These are phyloP conservation scores for Tyrannus savana DNA, from an alignment of 2,113 vertebrate species.

Conservation along the genomic window DNA sequence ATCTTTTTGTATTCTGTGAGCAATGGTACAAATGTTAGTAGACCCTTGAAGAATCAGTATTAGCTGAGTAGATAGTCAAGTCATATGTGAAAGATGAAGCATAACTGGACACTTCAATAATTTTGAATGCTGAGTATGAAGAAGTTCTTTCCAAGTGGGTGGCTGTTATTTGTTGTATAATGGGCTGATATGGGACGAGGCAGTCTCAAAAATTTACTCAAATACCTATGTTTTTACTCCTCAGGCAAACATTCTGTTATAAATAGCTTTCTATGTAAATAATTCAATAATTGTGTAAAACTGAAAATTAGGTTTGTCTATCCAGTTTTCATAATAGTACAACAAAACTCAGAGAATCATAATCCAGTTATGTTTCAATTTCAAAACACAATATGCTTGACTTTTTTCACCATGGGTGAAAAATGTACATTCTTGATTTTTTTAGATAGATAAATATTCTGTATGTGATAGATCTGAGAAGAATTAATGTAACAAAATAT, in stretches of 20 bases:
- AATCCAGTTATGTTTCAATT: slow-evolving; percentile 2
- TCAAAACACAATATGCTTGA: neutral
- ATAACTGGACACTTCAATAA: neutral
- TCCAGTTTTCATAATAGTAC: neutral
- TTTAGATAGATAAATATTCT: neutral
- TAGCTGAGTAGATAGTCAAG: neutral
- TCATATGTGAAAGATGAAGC: neutral
- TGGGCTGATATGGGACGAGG: neutral
- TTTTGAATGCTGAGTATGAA: neutral
- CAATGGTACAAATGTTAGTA: neutral
- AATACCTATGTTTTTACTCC: neutral
- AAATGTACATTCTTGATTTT: neutral
- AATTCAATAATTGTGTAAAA: neutral
- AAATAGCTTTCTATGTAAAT: neutral
- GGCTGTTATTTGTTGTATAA: neutral
- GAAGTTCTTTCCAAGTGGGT: neutral
- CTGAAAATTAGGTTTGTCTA: neutral
- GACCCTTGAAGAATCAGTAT: neutral
- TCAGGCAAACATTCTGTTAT: neutral
- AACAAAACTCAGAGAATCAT: neutral
- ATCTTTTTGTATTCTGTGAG: neutral
- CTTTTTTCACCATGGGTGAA: neutral
- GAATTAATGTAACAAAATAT: neutral
- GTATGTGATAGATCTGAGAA: neutral
- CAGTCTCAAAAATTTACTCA: neutral